Percentiles rank a stretch among this genome's conserved stretches.
These are phyloP conservation scores for roundworm (Caenorhabditis elegans) DNA, from an alignment of 1,140 invertebrate species.

Conservation along the genomic window DNA sequence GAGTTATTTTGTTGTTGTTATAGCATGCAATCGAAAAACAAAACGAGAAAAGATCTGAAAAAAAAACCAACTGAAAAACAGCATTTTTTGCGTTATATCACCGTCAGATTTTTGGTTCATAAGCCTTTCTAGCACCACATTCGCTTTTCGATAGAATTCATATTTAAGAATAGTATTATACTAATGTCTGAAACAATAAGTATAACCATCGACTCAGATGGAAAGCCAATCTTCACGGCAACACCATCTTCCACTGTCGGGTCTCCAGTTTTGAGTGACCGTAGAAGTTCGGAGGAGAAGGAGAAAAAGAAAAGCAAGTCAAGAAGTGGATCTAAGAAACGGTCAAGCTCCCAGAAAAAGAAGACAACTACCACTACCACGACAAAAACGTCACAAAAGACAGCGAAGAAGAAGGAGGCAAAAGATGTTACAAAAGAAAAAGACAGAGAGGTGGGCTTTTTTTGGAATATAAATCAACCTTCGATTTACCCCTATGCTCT, in stretches of 20 bases:
- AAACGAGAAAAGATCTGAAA: background rate
- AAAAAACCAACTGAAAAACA: background rate
- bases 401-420: background rate
- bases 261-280: background rate
- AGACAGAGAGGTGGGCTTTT: background rate
- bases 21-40: too few relatives aligned
- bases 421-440: background rate
- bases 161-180: too few relatives aligned
- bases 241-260: background rate
- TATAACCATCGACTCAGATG: slow-evolving; percentile 5
- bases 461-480: too few relatives aligned
- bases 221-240: background rate
- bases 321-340: background rate
- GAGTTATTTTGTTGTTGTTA: background rate
- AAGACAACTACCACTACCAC: background rate
- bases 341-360: background rate
- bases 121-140: too few relatives aligned
- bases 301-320: background rate
- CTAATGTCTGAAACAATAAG: background rate
- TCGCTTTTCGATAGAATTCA: too few relatives aligned
- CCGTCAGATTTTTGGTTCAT: too few relatives aligned
- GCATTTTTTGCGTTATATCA: background rate
- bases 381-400: background rate
- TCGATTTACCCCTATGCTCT: too few relatives aligned
- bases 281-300: background rate